A percentile compares a stretch with the other conserved stretches of the same genome.
Evolutionary conservation across 2,113 vertebrate genomes (phyloP).

Genomic region (Ciconia maguari): DNA sequence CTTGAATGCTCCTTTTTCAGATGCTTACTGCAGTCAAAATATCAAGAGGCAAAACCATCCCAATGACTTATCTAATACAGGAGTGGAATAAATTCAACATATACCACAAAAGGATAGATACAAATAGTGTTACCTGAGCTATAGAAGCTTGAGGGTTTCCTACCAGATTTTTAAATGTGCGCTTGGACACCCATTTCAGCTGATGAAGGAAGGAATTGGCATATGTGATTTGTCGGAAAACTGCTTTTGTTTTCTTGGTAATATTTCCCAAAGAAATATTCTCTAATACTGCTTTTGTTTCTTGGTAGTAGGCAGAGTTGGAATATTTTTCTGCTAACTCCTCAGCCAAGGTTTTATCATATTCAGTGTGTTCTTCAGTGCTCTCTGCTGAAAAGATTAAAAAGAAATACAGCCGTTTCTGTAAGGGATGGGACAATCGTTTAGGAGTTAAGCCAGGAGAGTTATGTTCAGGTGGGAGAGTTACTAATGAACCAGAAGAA

Average conservation of each 20-base stretch:
- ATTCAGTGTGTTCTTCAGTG: neutral
- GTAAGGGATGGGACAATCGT: neutral
- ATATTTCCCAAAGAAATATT: conserved; percentile 60
- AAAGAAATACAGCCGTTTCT: rapidly evolving
- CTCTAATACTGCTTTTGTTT: conserved; percentile 78
- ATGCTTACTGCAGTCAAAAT: neutral
- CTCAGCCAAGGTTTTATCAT: conserved; percentile 74
- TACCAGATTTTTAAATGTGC: conserved; percentile 86
- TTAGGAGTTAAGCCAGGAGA: neutral
- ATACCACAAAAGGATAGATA: neutral
- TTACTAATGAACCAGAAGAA: neutral
- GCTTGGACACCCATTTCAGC: conserved; percentile 86
- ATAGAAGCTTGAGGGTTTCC: conserved; percentile 90
- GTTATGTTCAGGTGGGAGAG: neutral
- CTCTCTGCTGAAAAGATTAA: conserved; percentile 21
- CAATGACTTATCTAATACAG: neutral
- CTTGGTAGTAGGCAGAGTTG: conserved; percentile 63
- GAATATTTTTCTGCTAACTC: conserved; percentile 80
- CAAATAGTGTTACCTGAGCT: conserved; percentile 81
- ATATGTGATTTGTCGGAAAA: conserved; percentile 78
- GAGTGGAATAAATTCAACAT: neutral
- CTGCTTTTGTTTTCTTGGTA: neutral
- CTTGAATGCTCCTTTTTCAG: neutral
- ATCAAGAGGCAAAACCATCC: neutral
- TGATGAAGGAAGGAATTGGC: conserved; percentile 87